Evolutionary conservation across 2,113 vertebrate species (phyloP), one percentile per base, ranked within the genome.

Genomic region (Manacus vitellinus): DNA sequence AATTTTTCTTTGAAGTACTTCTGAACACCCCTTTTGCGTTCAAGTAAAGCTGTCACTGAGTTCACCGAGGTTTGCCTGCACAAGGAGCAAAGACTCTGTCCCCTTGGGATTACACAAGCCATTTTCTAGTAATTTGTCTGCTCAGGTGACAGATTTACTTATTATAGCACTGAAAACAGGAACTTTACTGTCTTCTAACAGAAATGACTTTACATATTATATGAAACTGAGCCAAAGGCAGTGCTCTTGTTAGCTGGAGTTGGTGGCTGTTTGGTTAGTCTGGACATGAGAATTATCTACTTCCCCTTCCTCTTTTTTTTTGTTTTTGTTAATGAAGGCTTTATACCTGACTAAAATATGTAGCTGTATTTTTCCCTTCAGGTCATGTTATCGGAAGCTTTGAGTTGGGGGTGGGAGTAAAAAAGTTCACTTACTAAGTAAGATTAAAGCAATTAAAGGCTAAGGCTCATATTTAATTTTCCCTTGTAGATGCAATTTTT

Each of bases 401-500:
- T 97, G 96, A 97, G 86, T 77, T 78, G 76, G 88, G 72, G 78
- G 54, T 93, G 86, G 88, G 67, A 71, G 83, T 91, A 92, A 94
- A 79, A 73, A 93, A 91, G 85, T 90, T 95, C 87, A 91, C 89
- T 92, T 96, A 75, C 92, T 88, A 93, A 95, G 88, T 92, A 94
- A 97, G 96, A 97, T 90, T 92, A 97, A 97, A 96, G 91, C 92
- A 97, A 97, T 97, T 97, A 97, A 96, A 98, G 92, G 92, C 95
- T 97, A 96, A 97, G 82, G 86, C 82, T 95, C 94, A 55, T 85
- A 92, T 96, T 95, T 90, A 97, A 94, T 96, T 95, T 96, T 92
- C 92, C 88, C 82, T 96, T 39, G 31, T 94, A 94, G 95, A 97
- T 94, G 56, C 71, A 61, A 83, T 96, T 97, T 96, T 92, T 97